Evolutionary conservation across 1,140 invertebrate species (phyloP).

Genomic region (Vollenhovia emeryi): DNA sequence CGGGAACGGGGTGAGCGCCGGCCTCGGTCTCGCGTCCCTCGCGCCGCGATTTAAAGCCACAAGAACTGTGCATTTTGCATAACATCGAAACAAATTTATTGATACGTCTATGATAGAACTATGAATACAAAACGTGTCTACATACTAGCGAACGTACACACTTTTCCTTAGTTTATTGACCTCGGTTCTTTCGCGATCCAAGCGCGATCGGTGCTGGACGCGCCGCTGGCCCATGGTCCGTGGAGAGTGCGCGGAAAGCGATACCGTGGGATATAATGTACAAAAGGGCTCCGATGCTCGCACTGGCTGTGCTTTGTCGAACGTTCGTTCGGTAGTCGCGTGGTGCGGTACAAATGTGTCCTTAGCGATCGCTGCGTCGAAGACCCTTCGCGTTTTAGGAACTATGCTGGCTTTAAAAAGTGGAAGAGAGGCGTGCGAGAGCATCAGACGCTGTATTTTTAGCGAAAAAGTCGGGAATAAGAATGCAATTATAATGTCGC

Average conservation of each 20-base stretch:
- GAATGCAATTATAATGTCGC: too few relatives aligned
- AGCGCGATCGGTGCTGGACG: constrained; percentile 37
- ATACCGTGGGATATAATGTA: constrained; percentile 43
- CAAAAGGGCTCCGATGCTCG: constrained; percentile 41
- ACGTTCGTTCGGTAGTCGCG: constrained; percentile 58
- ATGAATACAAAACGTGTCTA: constrained; percentile 75
- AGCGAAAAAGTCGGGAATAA: too few relatives aligned
- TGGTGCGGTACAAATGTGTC: constrained; percentile 47
- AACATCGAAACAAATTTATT: constrained; percentile 80
- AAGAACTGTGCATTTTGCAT: constrained; percentile 25
- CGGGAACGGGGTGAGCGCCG: neutral
- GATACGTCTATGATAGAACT: constrained; percentile 75
- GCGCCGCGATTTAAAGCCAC: neutral
- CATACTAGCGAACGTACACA: constrained; percentile 64
- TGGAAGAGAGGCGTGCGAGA: too few relatives aligned
- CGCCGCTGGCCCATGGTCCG: neutral
- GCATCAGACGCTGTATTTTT: too few relatives aligned
- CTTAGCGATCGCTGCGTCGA: constrained; percentile 7
- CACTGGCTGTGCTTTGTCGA: constrained; percentile 59
- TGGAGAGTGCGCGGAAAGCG: constrained; percentile 10
- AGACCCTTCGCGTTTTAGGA: constrained; percentile 60
- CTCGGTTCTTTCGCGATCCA: constrained; percentile 55
- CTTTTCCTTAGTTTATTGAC: constrained; percentile 64
- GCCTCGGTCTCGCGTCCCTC: neutral
- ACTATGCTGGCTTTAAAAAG: constrained; percentile 59